Evolutionary conservation across 2,113 vertebrate genomes (phyloP), one percentile per base, ranked within the genome.

Genomic region (Ploceus nigricollis): DNA sequence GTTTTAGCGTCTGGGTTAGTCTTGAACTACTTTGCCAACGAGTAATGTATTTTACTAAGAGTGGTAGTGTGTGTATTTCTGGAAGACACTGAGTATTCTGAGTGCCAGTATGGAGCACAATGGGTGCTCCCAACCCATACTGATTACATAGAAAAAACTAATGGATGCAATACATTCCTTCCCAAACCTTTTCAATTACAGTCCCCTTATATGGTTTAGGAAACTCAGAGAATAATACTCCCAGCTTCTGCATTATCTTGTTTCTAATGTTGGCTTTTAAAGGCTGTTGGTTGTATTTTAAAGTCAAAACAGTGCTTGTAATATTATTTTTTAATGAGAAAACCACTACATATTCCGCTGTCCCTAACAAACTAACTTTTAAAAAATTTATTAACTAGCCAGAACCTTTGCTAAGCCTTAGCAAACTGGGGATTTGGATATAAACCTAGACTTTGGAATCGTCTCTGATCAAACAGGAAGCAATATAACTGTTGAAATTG

Each of bases 401-500:
- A 57, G n/a, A 93, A 50, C 13, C 14, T 63, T 71, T 89, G 60
- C 73, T 90, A 77, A 88, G 71, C 79, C 58, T 70, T 77, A 88
- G 79, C 1, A 33, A 88, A 70, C 37, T 80, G 75, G 42, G 42
- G 17, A 37, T 86, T 93, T 94, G 76, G 42, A 86, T 86, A 66
- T 58, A 81, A 92, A 63, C 88, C 82, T 82, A 25, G 47, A 14
- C 40, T 95, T 87, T 0, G 0, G 53, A 87, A 89, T 65, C 50
- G 66, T 70, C 63, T 90, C 72, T 87, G 86, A 83, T 95, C 82
- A 89, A 95, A 81, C 83, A 92, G 91, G 92, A 95, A 92, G 73
- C 72, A 83, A 83, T 90, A 54, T 63, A 89, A 89, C 64, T 89
- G n/a, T 85, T 86, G 76, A 70, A 89, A 73, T 39, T 24, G 18